Evolutionary conservation across 2,888 invertebrate genomes (phyloP).

Genomic region (Trissolcus brochymenae): DNA sequence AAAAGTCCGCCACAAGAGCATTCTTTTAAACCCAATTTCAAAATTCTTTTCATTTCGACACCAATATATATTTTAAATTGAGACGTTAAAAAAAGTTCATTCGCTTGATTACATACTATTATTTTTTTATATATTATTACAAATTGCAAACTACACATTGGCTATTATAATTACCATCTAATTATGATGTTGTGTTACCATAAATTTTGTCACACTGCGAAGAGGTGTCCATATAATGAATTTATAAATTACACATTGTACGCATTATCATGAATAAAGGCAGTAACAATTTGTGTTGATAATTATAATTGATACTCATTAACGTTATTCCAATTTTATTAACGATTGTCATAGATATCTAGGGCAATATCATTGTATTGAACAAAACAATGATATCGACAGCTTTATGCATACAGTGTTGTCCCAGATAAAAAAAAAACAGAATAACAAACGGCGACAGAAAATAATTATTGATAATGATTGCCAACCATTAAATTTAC

Average conservation of each 20-base stretch:
- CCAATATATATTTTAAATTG: constrained; percentile 1
- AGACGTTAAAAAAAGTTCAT: background rate
- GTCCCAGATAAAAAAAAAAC: background rate
- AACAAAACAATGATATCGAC: no score
- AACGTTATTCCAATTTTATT: background rate
- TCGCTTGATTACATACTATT: background rate
- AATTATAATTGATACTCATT: constrained; percentile 12
- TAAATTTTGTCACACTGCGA: background rate
- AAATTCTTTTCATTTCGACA: background rate
- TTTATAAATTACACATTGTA: background rate
- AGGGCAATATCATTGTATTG: no score
- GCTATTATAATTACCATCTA: no score
- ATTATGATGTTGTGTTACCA: no score
- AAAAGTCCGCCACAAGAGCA: constrained; percentile 1
- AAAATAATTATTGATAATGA: constrained; percentile 15
- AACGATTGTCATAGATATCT: background rate
- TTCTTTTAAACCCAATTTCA: constrained; percentile 10
- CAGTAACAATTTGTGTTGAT: constrained; percentile 9
- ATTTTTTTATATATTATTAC: background rate
- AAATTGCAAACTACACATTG: no score
- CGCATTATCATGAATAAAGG: constrained; percentile 6
- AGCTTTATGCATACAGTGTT: background rate
- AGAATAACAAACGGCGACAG: background rate
- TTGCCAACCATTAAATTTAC: constrained; percentile 4
- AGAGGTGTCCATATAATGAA: background rate